phyloP scores from a whole-genome alignment of 1,140 invertebrate species.

The Oscheius sp. region DNA sequence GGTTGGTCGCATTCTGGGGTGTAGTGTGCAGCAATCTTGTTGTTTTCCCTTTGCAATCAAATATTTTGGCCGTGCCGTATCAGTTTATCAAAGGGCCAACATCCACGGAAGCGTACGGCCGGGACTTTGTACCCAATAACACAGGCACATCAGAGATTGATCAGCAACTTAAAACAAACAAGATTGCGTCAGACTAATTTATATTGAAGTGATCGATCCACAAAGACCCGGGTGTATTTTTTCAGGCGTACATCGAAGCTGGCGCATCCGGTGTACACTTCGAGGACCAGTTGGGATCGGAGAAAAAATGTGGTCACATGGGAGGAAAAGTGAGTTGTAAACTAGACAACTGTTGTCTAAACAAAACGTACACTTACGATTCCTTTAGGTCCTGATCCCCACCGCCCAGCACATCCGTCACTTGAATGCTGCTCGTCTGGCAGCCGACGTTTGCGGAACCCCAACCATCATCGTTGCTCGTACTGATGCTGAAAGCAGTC shows the following conservation, averaged over 20 bases:
- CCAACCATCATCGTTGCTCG: constrained; percentile 62
- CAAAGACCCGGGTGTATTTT: not conserved
- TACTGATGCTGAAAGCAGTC: constrained; percentile 61
- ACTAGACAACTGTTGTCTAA: constrained; percentile 3
- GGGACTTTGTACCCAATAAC: constrained; percentile 3
- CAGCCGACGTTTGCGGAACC: constrained; percentile 61
- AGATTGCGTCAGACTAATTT: too few relatives aligned
- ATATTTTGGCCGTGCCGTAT: constrained; percentile 2
- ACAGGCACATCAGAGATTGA: too few relatives aligned
- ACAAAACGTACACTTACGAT: too few relatives aligned
- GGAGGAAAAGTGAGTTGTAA: constrained; percentile 55
- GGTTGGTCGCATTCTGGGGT: constrained; percentile 31
- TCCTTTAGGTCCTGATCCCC: constrained; percentile 59
- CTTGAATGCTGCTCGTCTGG: constrained; percentile 61
- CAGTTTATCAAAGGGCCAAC: constrained; percentile 1
- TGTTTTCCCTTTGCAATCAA: constrained; percentile 8
- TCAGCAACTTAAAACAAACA: not conserved
- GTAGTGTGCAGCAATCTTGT: not conserved
- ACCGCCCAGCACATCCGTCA: constrained; percentile 62
- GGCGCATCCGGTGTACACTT: constrained; percentile 62
- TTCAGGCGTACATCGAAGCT: constrained; percentile 62
- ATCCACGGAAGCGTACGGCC: not conserved
- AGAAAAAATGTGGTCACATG: constrained; percentile 63
- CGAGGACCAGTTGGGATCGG: constrained; percentile 62
- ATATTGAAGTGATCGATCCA: too few relatives aligned